Evolutionary conservation across 2,113 vertebrate genomes (phyloP).

Genomic region (Nycticryphes semicollaris): DNA sequence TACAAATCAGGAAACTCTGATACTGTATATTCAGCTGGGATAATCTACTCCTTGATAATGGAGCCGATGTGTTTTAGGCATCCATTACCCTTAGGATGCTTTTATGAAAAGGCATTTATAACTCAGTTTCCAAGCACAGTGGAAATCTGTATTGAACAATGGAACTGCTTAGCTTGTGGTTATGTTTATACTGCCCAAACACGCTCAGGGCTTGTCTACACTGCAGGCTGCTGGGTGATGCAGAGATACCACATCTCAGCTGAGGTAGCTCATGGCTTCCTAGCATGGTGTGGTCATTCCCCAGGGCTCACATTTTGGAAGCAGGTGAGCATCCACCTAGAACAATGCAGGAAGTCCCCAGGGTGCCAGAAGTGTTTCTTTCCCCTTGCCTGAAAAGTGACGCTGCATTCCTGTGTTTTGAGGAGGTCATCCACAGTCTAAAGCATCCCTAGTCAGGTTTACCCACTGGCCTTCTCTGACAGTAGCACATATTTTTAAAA

Average conservation of each 20-base stretch:
- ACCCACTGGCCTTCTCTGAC: neutral
- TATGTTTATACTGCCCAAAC: neutral
- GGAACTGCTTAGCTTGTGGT: neutral
- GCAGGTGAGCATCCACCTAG: neutral
- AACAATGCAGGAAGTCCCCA: neutral
- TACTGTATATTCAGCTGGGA: constrained; percentile 30
- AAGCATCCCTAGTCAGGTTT: neutral
- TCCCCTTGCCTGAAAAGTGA: neutral
- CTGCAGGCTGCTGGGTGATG: neutral
- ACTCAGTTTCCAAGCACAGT: neutral
- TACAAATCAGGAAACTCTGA: constrained; percentile 40
- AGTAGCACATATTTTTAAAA: neutral
- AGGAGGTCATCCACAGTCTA: neutral
- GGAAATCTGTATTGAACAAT: neutral
- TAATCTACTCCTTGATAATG: constrained; percentile 41
- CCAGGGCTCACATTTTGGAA: neutral
- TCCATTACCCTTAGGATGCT: constrained; percentile 4
- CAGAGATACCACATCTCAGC: neutral
- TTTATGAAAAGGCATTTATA: constrained; percentile 16
- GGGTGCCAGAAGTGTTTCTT: neutral
- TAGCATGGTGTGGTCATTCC: neutral
- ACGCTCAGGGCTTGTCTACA: neutral
- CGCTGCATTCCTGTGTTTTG: neutral
- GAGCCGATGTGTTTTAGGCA: neutral
- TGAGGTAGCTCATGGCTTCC: neutral